phyloP scores from a whole-genome alignment of 1,140 invertebrate species.

The Eupeodes corollae region DNA sequence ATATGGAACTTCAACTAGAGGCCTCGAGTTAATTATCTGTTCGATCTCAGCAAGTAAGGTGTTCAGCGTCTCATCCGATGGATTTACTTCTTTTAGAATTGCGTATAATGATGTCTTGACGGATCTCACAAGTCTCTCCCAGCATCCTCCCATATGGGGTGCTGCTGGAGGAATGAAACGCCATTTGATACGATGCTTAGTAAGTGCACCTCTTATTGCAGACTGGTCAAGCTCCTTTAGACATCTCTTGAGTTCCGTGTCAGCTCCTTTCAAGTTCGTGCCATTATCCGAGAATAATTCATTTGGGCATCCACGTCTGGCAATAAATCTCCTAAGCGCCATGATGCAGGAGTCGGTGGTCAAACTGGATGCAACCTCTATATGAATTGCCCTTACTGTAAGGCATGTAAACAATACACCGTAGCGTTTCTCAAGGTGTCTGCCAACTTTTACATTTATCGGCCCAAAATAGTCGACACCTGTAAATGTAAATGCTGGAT shows the following conservation, averaged over 20 bases:
- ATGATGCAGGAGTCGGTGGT: constrained; percentile 7
- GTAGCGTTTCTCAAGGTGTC: constrained; percentile 10
- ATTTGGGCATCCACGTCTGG: constrained; percentile 11
- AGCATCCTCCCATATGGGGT: constrained; percentile 20
- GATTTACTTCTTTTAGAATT: constrained; percentile 5
- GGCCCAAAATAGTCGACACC: constrained; percentile 3
- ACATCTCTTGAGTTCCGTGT: constrained; percentile 12
- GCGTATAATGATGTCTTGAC: constrained; percentile 10
- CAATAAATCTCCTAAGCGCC: constrained; percentile 9
- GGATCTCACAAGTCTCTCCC: constrained; percentile 12
- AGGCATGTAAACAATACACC: constrained; percentile 11
- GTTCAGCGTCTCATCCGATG: constrained; percentile 9
- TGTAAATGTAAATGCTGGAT: not conserved
- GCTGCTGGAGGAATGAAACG: constrained; percentile 19
- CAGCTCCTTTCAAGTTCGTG: constrained; percentile 26
- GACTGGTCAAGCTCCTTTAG: too few relatives aligned
- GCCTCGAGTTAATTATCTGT: constrained; percentile 11
- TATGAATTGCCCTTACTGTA: constrained; percentile 8
- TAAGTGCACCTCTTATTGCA: too few relatives aligned
- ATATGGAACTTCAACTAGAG: constrained; percentile 13
- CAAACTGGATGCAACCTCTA: constrained; percentile 6
- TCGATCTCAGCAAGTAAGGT: constrained; percentile 13
- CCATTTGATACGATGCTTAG: constrained; percentile 15
- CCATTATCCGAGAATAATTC: constrained; percentile 28
- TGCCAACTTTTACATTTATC: constrained; percentile 6